phyloP scores from a whole-genome alignment of 2,113 vertebrate species.

The Phalacrocorax carbo region DNA sequence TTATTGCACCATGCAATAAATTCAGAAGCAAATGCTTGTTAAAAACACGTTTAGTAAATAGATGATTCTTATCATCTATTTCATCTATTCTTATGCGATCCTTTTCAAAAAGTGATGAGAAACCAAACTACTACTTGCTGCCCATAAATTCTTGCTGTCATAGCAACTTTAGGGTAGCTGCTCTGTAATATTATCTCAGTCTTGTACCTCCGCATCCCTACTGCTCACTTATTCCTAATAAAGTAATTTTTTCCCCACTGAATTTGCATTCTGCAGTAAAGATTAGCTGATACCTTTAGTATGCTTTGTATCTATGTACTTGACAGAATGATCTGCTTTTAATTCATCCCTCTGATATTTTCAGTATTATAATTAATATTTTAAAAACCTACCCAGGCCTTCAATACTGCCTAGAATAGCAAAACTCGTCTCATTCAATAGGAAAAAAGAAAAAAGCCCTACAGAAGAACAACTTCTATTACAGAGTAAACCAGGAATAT shows the following conservation, averaged over 20 bases:
- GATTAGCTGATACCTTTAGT: background rate
- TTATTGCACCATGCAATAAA: background rate
- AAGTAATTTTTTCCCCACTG: background rate
- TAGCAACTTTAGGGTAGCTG: background rate
- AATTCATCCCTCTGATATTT: background rate
- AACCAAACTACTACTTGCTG: background rate
- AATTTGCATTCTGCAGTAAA: background rate
- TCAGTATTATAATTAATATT: background rate
- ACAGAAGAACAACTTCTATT: background rate
- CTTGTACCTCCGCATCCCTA: background rate
- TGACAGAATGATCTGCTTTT: background rate
- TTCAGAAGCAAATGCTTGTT: background rate
- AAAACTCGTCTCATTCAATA: background rate
- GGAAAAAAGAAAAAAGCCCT: background rate
- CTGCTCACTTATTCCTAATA: background rate
- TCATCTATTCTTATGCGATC: background rate
- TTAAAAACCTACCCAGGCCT: background rate
- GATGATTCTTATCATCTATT: too few species aligned
- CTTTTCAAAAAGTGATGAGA: background rate
- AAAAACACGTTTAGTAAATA: background rate
- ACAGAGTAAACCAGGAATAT: background rate
- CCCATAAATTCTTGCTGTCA: background rate
- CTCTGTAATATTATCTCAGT: background rate
- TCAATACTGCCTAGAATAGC: background rate
- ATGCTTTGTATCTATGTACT: background rate